Conservation (phyloP, 1,140 invertebrate species). For the Caenorhabditis inopinata region DNA sequence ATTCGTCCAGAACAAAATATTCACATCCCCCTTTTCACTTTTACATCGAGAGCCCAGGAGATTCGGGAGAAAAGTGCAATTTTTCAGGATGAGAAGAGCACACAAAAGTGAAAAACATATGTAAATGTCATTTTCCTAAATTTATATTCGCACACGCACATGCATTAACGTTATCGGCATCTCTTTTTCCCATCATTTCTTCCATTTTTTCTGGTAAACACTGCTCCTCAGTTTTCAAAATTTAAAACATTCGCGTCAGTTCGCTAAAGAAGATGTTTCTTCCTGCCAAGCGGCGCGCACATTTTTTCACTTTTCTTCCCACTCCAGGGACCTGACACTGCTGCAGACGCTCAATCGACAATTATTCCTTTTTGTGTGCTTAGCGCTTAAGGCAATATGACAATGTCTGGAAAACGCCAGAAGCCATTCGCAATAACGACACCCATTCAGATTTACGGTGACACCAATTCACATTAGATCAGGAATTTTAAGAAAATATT, state of each 20-base stretch:
- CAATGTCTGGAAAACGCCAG: neutral
- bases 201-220: neutral
- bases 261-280: neutral
- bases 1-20: no score
- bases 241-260: neutral
- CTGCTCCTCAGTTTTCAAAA: slow-evolving; percentile 2
- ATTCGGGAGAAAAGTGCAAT: neutral
- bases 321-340: neutral
- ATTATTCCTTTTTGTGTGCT: slow-evolving; percentile 1
- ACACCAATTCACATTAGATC: no score
- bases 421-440: neutral
- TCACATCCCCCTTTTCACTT: no score
- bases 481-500: no score
- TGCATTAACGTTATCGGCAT: neutral
- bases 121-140: slow-evolving; percentile 28
- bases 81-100: neutral
- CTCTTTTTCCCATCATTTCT: neutral
- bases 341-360: no score
- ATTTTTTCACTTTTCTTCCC: neutral
- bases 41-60: no score
- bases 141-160: slow-evolving; percentile 2
- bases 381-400: neutral
- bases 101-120: slow-evolving; percentile 13
- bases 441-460: neutral
- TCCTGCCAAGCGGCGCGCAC: neutral